Percentiles rank a stretch among this genome's conserved stretches.
Evolutionary conservation across 1,140 invertebrate species (phyloP).

Genomic region (Hormaphis cornu): DNA sequence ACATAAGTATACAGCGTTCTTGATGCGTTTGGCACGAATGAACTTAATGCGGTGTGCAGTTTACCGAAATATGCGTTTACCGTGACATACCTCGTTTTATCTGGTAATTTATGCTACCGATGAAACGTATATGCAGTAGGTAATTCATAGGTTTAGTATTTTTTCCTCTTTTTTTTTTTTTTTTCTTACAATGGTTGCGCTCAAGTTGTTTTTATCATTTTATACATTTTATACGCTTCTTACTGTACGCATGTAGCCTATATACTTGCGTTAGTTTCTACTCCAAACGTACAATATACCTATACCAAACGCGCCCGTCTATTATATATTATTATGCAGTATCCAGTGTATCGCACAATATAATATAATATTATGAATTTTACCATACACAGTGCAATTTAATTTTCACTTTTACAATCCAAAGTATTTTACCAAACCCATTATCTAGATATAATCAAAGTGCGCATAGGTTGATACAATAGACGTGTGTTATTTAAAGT

Average conservation of each 20-base stretch:
- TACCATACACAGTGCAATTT: conserved; percentile 1
- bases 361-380: conserved; percentile 4
- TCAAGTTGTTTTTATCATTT: too few species aligned
- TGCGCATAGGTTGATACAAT: too few species aligned
- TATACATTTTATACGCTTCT: too few species aligned
- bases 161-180: too few species aligned
- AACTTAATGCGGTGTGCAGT: background rate
- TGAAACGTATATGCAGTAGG: background rate
- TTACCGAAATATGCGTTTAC: background rate
- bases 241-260: too few species aligned
- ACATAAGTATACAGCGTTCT: too few species aligned
- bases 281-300: too few species aligned
- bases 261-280: too few species aligned
- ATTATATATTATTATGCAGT: background rate
- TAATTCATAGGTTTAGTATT: background rate
- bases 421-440: conserved; percentile 17
- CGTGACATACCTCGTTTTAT: background rate
- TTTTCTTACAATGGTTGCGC: too few species aligned
- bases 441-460: conserved; percentile 24
- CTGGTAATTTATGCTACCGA: background rate
- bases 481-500: background rate
- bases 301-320: background rate
- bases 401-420: conserved; percentile 28
- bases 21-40: conserved; percentile 8
- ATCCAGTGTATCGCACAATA: background rate